Conservation (phyloP, 2,888 invertebrate genomes). For the Apodemia mormo region DNA sequence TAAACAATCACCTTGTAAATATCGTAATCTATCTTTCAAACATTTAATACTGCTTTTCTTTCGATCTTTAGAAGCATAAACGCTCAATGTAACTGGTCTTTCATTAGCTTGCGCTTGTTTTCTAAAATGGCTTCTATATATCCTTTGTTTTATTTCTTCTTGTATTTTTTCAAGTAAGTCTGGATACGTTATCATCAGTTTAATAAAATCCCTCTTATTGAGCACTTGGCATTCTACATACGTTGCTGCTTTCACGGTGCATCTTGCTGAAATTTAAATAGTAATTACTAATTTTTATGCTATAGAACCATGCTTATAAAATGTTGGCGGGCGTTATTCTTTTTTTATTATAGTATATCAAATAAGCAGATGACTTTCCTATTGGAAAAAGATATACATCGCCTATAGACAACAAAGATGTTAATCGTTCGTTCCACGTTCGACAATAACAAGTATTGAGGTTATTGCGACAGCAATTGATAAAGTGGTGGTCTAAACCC, state of each 20-base stretch:
- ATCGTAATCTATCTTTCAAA: conserved; percentile 71
- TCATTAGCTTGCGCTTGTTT: conserved; percentile 47
- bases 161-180: conserved; percentile 60
- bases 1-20: conserved; percentile 59
- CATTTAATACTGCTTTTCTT: conserved; percentile 76
- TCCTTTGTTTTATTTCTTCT: conserved; percentile 57
- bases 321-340: too few relatives aligned
- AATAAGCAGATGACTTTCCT: too few relatives aligned
- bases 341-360: too few relatives aligned
- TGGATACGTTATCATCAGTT: conserved; percentile 74
- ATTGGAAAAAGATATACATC: too few relatives aligned
- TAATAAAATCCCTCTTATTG: conserved; percentile 71
- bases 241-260: conserved; percentile 76
- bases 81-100: conserved; percentile 57
- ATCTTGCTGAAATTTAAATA: conserved; percentile 59
- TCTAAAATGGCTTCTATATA: conserved; percentile 49
- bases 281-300: neutral
- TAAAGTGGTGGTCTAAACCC: too few relatives aligned
- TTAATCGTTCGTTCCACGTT: too few relatives aligned
- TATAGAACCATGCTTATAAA: conserved; percentile 13
- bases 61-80: conserved; percentile 70
- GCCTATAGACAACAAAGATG: too few relatives aligned
- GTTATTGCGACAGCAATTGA: too few relatives aligned
- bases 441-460: too few relatives aligned
- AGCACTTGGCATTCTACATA: conserved; percentile 80